Percentiles rank a stretch among this genome's conserved stretches.
phyloP scores from a whole-genome alignment of 2,113 vertebrate genomes.

The Corydoras maculifer region DNA sequence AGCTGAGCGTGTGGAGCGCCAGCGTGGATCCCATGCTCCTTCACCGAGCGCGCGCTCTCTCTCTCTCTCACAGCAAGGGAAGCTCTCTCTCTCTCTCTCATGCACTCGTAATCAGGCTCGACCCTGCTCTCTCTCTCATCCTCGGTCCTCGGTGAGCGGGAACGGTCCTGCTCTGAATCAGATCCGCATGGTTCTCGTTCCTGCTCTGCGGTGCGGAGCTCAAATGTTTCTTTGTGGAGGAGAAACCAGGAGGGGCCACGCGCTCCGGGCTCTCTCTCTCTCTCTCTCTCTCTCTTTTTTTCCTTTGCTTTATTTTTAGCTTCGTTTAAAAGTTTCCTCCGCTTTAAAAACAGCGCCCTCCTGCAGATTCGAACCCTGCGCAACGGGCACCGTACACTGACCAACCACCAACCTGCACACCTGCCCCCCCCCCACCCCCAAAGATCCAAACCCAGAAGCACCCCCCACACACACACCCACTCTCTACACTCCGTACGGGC shows the following conservation, averaged over 20 bases:
- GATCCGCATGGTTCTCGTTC: slow-evolving; percentile 82
- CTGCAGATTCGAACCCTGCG: not conserved
- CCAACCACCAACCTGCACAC: no score
- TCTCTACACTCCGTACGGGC: no score
- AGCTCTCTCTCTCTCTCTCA: not conserved
- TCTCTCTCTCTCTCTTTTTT: not conserved
- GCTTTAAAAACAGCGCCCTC: not conserved
- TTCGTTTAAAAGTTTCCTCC: slow-evolving; percentile 58
- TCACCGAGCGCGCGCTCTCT: slow-evolving; percentile 51
- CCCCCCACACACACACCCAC: no score
- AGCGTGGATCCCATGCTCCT: slow-evolving; percentile 75
- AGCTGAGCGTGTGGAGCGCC: slow-evolving; percentile 72
- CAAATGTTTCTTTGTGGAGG: slow-evolving; percentile 78
- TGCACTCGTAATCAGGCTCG: slow-evolving; percentile 52
- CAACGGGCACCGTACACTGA: no score
- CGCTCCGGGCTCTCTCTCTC: not conserved
- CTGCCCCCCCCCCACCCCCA: no score
- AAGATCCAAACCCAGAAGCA: no score
- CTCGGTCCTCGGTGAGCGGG: no score
- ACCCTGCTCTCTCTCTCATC: slow-evolving; percentile 47
- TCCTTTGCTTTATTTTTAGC: slow-evolving; percentile 77
- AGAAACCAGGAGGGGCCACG: slow-evolving; percentile 55
- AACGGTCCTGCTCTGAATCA: slow-evolving; percentile 61
- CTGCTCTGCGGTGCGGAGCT: slow-evolving; percentile 78
- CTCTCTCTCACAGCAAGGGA: slow-evolving; percentile 32